Base-by-base conservation (phyloP, 2,113 vertebrate genomes). In the Ptilorrhoa leucosticta region DNA sequence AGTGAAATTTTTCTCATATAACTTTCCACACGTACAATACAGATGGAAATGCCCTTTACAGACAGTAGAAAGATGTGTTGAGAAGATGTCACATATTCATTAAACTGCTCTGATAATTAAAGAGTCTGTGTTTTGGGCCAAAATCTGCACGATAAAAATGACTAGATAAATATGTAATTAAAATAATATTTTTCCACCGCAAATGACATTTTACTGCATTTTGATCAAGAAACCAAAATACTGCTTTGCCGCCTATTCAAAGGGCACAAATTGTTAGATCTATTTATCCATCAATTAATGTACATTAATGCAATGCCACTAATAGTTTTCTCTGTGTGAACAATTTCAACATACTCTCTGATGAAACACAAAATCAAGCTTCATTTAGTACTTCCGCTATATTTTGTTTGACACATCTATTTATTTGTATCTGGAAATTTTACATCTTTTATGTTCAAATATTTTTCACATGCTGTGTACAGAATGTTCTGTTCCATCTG, bases 91-190 rank as follows among this genome's bases (percentile, higher is more conserved):
- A 63, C 44, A 33, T 51, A 92, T 56, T 71, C 39, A 53, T 94
- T 91, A 94, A 93, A 79, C 17, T 89, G 37, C 61, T 83, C 76
- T 77, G 39, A 64, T 76, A 79, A 82, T 84, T 73, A 92, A 87
- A 21, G 5, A 70, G 30, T 23, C 63, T 80, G 23, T 57, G 51
- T 53, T 93, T 86, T 35, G 23, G 50, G 63, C n/a, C 58, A 90
- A 90, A 95, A 84, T 76, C 71, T 89, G 51, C 66, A 71, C 40
- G 50, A 66, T 45, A 77, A 65, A 96, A 96, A 93, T 28, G 12
- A 39, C 4, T 83, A 76, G 50, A 82, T 79, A 86, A 90, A 76
- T 87, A 91, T 70, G 93, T 90, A 31, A 93, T 91, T 90, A 76
- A 93, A 96, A 89, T 56, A 79, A 63, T 8, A 77, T 68, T 86